Evolutionary conservation across 2,113 vertebrate genomes (phyloP).

Genomic region (Prionailurus viverrinus): DNA sequence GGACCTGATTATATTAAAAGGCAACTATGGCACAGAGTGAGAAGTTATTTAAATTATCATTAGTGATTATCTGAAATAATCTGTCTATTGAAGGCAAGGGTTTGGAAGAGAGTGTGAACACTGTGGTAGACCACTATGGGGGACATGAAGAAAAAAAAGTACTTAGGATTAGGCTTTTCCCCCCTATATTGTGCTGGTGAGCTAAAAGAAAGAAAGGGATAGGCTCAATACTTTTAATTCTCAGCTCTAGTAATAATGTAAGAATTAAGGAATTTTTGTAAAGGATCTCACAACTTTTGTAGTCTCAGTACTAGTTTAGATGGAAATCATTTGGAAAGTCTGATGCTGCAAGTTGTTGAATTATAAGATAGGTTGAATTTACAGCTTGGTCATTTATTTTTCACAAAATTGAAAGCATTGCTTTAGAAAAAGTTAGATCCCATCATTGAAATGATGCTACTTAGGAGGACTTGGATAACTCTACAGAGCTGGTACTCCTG

Average conservation of each 20-base stretch:
- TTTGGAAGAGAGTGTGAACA: not conserved
- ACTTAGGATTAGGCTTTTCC: not conserved
- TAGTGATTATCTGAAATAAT: not conserved
- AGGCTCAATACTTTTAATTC: conserved; percentile 34
- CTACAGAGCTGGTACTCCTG: not conserved
- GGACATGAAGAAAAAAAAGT: not conserved
- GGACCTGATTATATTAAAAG: conserved; percentile 19
- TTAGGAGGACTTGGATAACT: not conserved
- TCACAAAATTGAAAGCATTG: conserved; percentile 44
- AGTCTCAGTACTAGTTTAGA: conserved; percentile 58
- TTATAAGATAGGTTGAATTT: conserved; percentile 44
- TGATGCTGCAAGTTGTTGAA: conserved; percentile 25
- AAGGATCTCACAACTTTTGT: conserved; percentile 53
- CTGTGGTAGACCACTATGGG: not conserved
- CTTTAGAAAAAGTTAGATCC: not conserved
- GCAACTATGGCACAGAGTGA: not conserved
- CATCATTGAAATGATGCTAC: not conserved
- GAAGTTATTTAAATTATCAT: conserved; percentile 1
- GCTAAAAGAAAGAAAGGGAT: conserved; percentile 13
- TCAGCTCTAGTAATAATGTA: not conserved
- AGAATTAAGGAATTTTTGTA: conserved; percentile 28
- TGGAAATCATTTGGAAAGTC: conserved; percentile 46
- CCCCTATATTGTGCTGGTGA: not conserved
- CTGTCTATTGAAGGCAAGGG: not conserved
- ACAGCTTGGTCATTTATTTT: conserved; percentile 47